Evolutionary conservation across 2,113 vertebrate species (phyloP).

Genomic region (Climacteris rufus): DNA sequence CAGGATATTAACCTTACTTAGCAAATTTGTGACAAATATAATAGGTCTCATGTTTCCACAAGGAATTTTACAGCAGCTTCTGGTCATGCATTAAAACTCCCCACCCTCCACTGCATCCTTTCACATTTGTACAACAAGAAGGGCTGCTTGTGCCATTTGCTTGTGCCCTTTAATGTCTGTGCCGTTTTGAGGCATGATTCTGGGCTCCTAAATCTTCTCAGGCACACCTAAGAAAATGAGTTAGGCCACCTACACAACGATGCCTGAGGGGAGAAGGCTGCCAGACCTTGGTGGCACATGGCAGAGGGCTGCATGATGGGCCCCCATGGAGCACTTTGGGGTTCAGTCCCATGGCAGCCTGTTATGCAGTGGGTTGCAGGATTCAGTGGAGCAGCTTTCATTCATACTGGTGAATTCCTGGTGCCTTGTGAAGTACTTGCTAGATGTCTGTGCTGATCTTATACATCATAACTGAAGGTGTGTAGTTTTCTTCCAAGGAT

Average conservation of each 20-base stretch:
- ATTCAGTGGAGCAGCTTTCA: background rate
- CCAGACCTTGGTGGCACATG: fast-evolving
- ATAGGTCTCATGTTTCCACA: background rate
- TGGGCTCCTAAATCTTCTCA: background rate
- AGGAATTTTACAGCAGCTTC: background rate
- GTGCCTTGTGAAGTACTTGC: background rate
- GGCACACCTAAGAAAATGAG: background rate
- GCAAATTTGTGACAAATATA: background rate
- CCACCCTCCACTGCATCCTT: background rate
- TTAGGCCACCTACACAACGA: background rate
- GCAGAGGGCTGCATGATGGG: background rate
- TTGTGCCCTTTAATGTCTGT: background rate
- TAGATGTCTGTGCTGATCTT: background rate
- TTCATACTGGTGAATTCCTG: background rate
- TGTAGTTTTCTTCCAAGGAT: background rate
- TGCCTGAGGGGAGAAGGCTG: background rate
- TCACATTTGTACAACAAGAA: background rate
- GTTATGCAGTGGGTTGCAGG: background rate
- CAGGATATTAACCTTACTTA: slow-evolving; percentile 23
- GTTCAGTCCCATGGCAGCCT: background rate
- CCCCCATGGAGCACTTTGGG: background rate
- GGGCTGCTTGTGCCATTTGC: background rate
- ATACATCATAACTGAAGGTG: background rate
- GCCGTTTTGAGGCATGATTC: background rate
- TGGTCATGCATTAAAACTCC: background rate